These are phyloP conservation scores for Corvus moneduloides DNA, from an alignment of 2,113 vertebrate species.

Conservation along the genomic window DNA sequence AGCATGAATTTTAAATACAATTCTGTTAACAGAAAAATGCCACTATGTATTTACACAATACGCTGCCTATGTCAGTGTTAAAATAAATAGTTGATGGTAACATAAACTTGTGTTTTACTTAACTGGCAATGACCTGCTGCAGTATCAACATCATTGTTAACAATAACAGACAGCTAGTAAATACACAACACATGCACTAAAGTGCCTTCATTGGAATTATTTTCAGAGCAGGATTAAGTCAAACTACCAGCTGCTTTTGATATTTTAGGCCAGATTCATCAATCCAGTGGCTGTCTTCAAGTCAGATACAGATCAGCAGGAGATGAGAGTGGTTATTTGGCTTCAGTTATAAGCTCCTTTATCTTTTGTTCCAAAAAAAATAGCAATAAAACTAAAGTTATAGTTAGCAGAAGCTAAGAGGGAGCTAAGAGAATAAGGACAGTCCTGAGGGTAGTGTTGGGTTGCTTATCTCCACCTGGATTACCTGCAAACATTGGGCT, in stretches of 20 bases:
- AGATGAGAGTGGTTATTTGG: not conserved
- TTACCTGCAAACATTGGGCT: not conserved
- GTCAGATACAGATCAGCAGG: not conserved
- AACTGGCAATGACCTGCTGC: constrained; percentile 9
- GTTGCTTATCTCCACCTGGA: not conserved
- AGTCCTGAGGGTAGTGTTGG: not conserved
- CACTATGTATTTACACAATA: not conserved
- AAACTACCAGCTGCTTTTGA: not conserved
- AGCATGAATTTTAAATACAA: not conserved
- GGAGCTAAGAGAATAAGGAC: not conserved
- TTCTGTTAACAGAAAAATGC: not conserved
- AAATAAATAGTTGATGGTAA: constrained; percentile 22
- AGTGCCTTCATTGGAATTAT: not conserved
- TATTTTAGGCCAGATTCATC: not conserved
- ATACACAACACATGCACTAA: not conserved
- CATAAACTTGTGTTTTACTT: constrained; percentile 30
- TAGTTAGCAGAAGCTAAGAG: not conserved
- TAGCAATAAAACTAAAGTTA: not conserved
- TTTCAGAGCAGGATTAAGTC: not conserved
- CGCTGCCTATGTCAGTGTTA: not conserved
- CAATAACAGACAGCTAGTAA: constrained; percentile 14
- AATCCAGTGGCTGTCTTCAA: fast-evolving
- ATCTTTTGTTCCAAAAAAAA: not conserved
- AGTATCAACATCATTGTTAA: constrained; percentile 10
- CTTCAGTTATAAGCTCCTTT: not conserved